Base-by-base conservation (phyloP, 2,888 invertebrate species). In the Drosophila prostipennis region DNA sequence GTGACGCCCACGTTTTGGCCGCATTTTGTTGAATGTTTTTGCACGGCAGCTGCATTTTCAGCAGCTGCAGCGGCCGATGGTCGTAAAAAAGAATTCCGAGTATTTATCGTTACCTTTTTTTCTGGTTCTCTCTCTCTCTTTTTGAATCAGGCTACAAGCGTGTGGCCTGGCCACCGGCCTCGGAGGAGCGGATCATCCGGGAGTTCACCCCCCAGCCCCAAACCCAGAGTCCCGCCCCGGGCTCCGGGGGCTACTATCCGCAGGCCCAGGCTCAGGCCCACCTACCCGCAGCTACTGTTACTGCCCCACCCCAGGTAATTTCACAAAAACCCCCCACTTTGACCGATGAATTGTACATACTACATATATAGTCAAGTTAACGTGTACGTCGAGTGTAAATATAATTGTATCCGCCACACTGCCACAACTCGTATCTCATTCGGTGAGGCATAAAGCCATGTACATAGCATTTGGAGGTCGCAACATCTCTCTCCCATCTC, bases 121-220 rank as follows among this genome's bases (percentile, higher is more conserved):
- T n/a, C n/a, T n/a, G n/a, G n/a, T n/a, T 19, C 19, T 19, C 19
- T 43, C 19, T 16, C 8, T 40, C 11, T 19, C 19, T 19, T 46
- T 40, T 16, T 42, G 32, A 36, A 23, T 6, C 69, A 96, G 96
- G 95, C 92, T 94, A 95, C 87, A 97, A 96, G 93, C 95, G 96
- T 93, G 96, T 97, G 89, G 96, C 96, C 92, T 97, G 97, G 97
- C 97, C 97, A 78, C 96, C 96, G 84, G 94, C 94, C 80, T 93
- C 93, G 79, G 94, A 95, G 91, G 95, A 94, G 78, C 94, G 95
- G 91, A 94, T 94, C 77, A 93, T 94, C 92, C 94, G 94, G 55
- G 91, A 91, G 72, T 91, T 91, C 65, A 91, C 92, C 53, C 92
- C 92, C 14, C 92, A 92, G 69, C 91, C 91, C 57, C 87, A 85